These are phyloP conservation scores for Margarornis squamiger DNA, from an alignment of 2,797 vertebrate genomes.

Conservation along the genomic window DNA sequence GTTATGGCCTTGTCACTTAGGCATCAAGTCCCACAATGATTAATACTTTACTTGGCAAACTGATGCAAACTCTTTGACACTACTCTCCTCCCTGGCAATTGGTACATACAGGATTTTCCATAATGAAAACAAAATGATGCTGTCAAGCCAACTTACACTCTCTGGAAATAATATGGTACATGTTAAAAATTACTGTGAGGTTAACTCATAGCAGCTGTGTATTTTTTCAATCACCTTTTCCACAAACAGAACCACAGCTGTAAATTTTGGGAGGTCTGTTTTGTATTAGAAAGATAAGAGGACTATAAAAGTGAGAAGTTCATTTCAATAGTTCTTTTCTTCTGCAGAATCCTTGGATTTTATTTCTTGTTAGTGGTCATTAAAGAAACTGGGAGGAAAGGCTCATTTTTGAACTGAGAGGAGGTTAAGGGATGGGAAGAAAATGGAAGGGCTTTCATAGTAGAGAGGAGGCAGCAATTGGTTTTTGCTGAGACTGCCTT, in stretches of 20 bases:
- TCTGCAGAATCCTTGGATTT: neutral
- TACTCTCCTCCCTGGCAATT: neutral
- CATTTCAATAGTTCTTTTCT: neutral
- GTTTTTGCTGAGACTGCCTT: neutral
- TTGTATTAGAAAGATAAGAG: neutral
- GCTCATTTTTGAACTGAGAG: neutral
- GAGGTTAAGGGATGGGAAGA: neutral
- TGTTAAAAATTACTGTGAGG: neutral
- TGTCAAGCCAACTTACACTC: neutral
- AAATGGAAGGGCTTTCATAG: neutral
- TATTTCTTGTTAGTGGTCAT: neutral
- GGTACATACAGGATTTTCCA: neutral
- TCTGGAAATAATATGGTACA: neutral
- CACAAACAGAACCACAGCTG: neutral
- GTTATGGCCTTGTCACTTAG: neutral
- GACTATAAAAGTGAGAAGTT: neutral
- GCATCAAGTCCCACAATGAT: neutral
- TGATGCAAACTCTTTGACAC: neutral
- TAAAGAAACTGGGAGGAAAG: neutral
- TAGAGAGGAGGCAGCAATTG: neutral
- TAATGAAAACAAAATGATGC: neutral
- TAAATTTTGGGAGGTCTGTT: neutral
- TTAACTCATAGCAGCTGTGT: neutral
- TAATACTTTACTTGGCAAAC: neutral
- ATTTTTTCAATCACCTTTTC: neutral